phyloP scores from a whole-genome alignment of 2,797 vertebrate genomes.

The Lepidocolaptes lacrymiger region DNA sequence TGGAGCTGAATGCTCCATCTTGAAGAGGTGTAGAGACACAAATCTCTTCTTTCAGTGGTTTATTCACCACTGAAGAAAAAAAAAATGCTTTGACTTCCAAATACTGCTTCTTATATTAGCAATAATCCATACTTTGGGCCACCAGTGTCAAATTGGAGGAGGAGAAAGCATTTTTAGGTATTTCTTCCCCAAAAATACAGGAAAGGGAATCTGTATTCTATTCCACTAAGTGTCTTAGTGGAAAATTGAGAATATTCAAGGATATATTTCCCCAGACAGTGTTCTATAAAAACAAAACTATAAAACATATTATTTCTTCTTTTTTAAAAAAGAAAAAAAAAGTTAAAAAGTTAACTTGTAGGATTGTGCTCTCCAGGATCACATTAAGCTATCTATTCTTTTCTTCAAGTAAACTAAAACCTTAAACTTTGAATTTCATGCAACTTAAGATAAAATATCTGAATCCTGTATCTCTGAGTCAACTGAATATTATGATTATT shows the following conservation, averaged over 20 bases:
- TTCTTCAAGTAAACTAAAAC: background rate
- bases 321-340: background rate
- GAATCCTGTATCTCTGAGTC: background rate
- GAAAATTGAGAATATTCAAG: background rate
- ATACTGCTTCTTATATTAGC: background rate
- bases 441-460: background rate
- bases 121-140: background rate
- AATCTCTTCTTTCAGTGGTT: background rate
- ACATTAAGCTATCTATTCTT: background rate
- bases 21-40: background rate
- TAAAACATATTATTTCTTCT: background rate
- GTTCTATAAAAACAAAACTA: background rate
- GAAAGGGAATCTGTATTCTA: background rate
- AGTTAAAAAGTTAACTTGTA: background rate
- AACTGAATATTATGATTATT: background rate
- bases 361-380: background rate
- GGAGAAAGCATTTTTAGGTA: background rate
- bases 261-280: background rate
- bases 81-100: background rate
- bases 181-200: background rate
- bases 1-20: background rate
- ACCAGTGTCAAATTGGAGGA: background rate
- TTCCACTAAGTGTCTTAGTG: background rate
- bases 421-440: background rate
- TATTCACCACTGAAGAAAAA: background rate